Base-by-base conservation (phyloP, 2,113 vertebrate species). In the Albula goreensis region DNA sequence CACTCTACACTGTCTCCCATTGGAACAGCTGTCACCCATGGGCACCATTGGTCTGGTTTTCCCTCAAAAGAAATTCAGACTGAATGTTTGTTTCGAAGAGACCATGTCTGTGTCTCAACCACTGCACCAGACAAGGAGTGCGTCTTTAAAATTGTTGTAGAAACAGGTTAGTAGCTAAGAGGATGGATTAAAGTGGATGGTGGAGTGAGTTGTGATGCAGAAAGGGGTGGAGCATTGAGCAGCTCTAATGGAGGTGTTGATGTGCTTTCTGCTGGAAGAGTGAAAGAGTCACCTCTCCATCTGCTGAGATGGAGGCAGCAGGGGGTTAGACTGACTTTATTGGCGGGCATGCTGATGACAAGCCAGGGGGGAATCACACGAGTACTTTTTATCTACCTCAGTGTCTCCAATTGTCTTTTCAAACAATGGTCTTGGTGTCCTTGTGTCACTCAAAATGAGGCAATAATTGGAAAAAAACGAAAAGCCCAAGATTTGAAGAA, bases 351-450 rank as follows among this genome's bases (percentile, higher is more conserved):
- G 48, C 50, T 12, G 77, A 25, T 5, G 84, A 56, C 52, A 48
- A 56, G 81, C 81, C 8, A 5, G 50, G n/a, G 51, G 25, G 22
- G 3, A 52, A n/a, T 60, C 56, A 52, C 82, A 50, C 19, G 52
- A 51, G 56, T n/a, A 31, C 50, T 80, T 48, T 41, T n/a, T 50
- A 85, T 52, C 78, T 85, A 85, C 84, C 84, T 85, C 84, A 66
- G 53, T 80, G 41, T 19, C 22, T 53, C 52, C 60, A 66, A 12
- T 85, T 70, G n/a, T 49, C 41, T 5, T 85, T 63, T 63, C 52
- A 60, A 51, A 31, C 63, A 49, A 60, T 51, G 78, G 51, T 49
- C 41, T 78, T 22, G 48, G 50, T 22, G 49, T 63, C 49, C 53
- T 50, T 81, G 25, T 57, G 60, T 63, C 22, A 9, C 63, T 80